A percentile compares a stretch with the other conserved stretches of the same genome.
Conservation (phyloP, 2,113 vertebrate species). For the Chloropsis hardwickii region DNA sequence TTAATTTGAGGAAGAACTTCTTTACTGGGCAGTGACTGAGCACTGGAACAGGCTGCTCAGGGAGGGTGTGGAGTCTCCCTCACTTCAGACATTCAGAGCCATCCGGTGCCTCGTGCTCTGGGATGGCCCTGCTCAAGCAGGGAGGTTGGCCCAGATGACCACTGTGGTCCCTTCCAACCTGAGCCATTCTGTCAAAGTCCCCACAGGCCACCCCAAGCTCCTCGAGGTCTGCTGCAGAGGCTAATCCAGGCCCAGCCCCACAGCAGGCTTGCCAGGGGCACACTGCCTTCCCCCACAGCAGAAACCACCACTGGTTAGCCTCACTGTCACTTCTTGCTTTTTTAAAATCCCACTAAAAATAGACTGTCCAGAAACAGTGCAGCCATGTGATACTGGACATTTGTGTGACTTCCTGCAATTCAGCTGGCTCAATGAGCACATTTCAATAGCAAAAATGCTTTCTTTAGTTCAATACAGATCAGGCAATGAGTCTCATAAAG, state of each 20-base stretch:
- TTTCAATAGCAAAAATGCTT: neutral
- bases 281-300: neutral
- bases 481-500: neutral
- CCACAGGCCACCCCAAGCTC: neutral
- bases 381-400: neutral
- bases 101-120: neutral
- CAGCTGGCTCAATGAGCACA: neutral
- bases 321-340: neutral
- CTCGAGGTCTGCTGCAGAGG: neutral
- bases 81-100: neutral
- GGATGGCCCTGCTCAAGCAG: accelerated
- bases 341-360: neutral
- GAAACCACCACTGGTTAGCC: neutral
- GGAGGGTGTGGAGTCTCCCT: neutral
- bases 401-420: slow-evolving; percentile 28
- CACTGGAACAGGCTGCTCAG: neutral
- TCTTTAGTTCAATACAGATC: neutral
- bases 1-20: neutral
- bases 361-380: neutral
- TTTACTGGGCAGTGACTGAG: neutral
- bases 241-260: neutral
- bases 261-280: neutral
- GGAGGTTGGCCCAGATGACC: neutral
- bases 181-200: neutral
- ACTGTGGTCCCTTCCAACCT: neutral